A percentile compares a stretch with the other conserved stretches of the same genome.
These are phyloP conservation scores for Thysanoteuthis rhombus DNA, from an alignment of 2,888 invertebrate genomes.

Conservation along the genomic window DNA sequence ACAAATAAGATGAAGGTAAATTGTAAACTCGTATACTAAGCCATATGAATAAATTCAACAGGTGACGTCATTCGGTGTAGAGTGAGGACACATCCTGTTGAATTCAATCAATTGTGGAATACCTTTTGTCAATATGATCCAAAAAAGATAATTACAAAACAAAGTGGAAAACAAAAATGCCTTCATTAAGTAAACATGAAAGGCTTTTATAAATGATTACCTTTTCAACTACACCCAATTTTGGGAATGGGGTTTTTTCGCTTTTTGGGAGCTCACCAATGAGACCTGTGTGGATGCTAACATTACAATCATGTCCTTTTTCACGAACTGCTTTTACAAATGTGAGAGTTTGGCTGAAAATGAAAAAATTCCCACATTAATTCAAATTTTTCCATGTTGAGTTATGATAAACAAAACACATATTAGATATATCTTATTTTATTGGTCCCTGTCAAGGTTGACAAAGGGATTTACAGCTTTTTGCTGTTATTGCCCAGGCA, in stretches of 20 bases:
- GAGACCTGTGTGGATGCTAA: background rate
- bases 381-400: background rate
- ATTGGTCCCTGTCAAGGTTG: background rate
- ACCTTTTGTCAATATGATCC: too few relatives aligned
- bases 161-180: too few relatives aligned
- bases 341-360: background rate
- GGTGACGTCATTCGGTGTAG: too few relatives aligned
- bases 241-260: background rate
- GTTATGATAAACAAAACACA: background rate
- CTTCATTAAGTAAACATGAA: background rate
- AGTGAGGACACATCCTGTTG: too few relatives aligned
- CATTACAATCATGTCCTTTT: fast-evolving
- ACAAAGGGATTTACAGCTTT: too few relatives aligned
- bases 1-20: too few relatives aligned
- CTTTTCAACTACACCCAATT: background rate
- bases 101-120: too few relatives aligned
- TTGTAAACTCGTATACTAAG: too few relatives aligned
- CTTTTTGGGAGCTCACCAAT: background rate
- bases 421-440: background rate
- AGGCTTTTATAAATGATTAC: background rate
- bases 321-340: fast-evolving
- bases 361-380: too few relatives aligned
- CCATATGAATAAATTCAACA: too few relatives aligned
- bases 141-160: too few relatives aligned
- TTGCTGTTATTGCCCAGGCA: too few relatives aligned